Evolutionary conservation across 1,140 invertebrate genomes (phyloP).

Genomic region (Anoplophora glabripennis): DNA sequence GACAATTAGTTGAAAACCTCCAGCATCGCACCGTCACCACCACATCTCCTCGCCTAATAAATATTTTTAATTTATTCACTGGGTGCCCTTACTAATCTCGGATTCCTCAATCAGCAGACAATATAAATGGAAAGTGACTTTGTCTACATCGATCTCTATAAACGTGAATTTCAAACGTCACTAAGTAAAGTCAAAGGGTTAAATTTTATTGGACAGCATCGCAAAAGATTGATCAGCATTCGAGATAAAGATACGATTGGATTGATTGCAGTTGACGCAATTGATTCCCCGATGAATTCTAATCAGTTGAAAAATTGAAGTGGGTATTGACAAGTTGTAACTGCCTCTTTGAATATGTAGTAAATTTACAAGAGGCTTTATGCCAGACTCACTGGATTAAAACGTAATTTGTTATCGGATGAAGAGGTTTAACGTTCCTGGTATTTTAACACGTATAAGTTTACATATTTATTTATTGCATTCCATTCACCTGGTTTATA

Average conservation of each 20-base stretch:
- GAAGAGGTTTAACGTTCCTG: too few relatives aligned
- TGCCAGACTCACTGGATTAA: too few relatives aligned
- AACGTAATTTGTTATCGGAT: too few relatives aligned
- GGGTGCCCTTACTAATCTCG: background rate
- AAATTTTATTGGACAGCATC: conserved; percentile 18
- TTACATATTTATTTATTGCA: too few relatives aligned
- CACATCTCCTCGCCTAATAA: background rate
- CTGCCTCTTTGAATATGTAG: conserved; percentile 15
- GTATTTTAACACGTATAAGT: too few relatives aligned
- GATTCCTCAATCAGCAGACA: conserved; percentile 2
- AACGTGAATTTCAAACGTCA: conserved; percentile 3
- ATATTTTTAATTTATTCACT: background rate
- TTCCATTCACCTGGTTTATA: too few relatives aligned
- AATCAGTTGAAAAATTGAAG: conserved; percentile 26
- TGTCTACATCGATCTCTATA: conserved; percentile 16
- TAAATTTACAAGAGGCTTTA: too few relatives aligned
- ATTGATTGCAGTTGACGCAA: conserved; percentile 22
- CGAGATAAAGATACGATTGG: conserved; percentile 11
- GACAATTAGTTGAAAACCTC: too few relatives aligned
- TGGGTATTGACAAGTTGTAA: conserved; percentile 20
- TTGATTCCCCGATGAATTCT: conserved; percentile 16
- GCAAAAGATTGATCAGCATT: conserved; percentile 18
- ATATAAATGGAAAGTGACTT: conserved; percentile 15
- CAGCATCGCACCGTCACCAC: background rate
- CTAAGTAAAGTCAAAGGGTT: conserved; percentile 14